phyloP scores from a whole-genome alignment of 2,797 vertebrate genomes.

The Semaprochilodus insignis region DNA sequence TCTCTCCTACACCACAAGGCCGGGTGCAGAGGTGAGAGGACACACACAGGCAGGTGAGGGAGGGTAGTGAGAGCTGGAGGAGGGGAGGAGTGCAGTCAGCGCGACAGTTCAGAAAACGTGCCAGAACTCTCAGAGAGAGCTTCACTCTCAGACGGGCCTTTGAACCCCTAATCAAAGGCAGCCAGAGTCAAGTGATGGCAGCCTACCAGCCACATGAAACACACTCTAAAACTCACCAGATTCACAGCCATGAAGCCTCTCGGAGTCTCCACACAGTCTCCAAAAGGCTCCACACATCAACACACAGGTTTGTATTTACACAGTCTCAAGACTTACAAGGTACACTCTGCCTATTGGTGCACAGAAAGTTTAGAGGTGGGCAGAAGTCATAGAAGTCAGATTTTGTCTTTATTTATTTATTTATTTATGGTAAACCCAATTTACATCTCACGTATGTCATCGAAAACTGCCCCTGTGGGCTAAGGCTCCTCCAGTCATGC shows the following conservation, averaged over 20 bases:
- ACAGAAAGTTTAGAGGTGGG: too few relatives aligned
- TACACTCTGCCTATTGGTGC: too few relatives aligned
- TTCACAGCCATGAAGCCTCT: slow-evolving; percentile 13
- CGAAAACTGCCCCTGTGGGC: too few relatives aligned
- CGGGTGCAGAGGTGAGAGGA: slow-evolving; percentile 38
- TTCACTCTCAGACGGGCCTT: slow-evolving; percentile 68
- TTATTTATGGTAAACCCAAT: too few relatives aligned
- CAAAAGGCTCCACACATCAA: slow-evolving; percentile 21
- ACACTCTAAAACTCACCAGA: slow-evolving; percentile 62
- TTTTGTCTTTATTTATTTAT: too few relatives aligned
- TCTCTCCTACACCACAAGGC: background rate
- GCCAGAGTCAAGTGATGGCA: slow-evolving; percentile 74
- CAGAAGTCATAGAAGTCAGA: too few relatives aligned
- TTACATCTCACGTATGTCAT: too few relatives aligned
- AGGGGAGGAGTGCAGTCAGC: slow-evolving; percentile 22
- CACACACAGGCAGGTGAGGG: slow-evolving; percentile 23
- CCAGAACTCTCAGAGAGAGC: slow-evolving; percentile 68
- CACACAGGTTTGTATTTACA: slow-evolving; percentile 2
- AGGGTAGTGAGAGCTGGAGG: slow-evolving; percentile 18
- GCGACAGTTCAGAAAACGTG: slow-evolving; percentile 53
- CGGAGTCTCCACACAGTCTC: slow-evolving; percentile 2
- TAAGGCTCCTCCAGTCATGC: too few relatives aligned
- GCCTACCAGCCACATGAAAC: slow-evolving; percentile 67
- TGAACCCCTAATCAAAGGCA: slow-evolving; percentile 81
- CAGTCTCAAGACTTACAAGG: background rate